Evolutionary conservation across 2,113 vertebrate species (phyloP).

Genomic region (Clupea harengus): DNA sequence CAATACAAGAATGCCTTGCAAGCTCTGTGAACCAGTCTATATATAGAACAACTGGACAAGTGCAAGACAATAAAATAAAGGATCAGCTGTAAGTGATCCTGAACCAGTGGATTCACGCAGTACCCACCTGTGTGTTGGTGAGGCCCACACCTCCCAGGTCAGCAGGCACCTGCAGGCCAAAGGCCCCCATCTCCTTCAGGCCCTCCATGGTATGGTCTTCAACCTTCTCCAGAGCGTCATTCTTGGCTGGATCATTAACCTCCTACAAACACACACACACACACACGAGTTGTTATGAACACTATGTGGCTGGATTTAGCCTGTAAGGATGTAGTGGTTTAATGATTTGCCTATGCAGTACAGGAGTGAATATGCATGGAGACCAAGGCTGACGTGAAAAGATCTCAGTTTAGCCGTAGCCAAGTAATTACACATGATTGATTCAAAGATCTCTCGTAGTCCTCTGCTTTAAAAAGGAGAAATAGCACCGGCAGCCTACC

Average conservation of each 20-base stretch:
- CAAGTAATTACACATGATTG: too few relatives aligned
- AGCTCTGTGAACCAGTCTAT: too few relatives aligned
- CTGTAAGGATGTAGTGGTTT: background rate
- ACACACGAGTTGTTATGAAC: background rate
- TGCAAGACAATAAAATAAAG: too few relatives aligned
- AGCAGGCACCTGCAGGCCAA: constrained; percentile 83
- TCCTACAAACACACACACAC: constrained; percentile 49
- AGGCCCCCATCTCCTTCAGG: constrained; percentile 86
- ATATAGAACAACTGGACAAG: too few relatives aligned
- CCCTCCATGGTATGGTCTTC: constrained; percentile 81
- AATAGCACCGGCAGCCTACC: constrained; percentile 57
- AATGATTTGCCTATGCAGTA: too few relatives aligned
- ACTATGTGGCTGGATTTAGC: background rate
- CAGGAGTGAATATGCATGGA: background rate
- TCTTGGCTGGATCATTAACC: constrained; percentile 75
- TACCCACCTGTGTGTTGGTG: constrained; percentile 82
- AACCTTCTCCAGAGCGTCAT: constrained; percentile 79
- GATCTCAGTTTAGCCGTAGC: too few relatives aligned
- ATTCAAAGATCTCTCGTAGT: too few relatives aligned
- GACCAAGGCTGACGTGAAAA: background rate
- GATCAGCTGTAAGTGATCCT: too few relatives aligned
- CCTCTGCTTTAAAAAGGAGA: too few relatives aligned
- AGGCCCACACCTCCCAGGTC: constrained; percentile 83
- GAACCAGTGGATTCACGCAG: background rate
- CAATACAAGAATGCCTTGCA: background rate